Conservation (phyloP, 2,797 vertebrate genomes). For the Sebastiscus tertius region DNA sequence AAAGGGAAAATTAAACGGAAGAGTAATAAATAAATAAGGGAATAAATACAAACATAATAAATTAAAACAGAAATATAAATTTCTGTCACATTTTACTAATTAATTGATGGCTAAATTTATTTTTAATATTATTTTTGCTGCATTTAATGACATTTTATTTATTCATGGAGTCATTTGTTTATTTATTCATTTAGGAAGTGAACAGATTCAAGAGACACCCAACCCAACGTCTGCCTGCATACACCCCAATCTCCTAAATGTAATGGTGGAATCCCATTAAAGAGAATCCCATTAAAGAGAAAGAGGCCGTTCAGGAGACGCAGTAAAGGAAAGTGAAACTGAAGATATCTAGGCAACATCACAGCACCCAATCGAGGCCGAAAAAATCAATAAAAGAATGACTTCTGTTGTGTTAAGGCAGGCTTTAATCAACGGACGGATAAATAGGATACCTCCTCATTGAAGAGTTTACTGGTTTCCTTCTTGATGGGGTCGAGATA, state of each 20-base stretch:
- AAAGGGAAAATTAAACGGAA: no score
- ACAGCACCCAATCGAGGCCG: background rate
- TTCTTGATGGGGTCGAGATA: conserved; percentile 93
- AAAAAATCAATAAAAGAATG: background rate
- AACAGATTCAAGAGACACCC: background rate
- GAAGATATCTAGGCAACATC: background rate
- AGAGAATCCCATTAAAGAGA: conserved; percentile 25
- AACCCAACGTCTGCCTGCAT: background rate
- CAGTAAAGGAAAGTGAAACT: background rate
- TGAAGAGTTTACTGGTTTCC: conserved; percentile 93
- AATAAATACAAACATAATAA: no score
- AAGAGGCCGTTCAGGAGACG: background rate
- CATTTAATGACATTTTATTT: no score
- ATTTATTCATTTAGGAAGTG: background rate
- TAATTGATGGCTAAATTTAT: no score
- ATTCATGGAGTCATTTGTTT: no score
- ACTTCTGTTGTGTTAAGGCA: background rate
- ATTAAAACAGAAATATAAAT: no score
- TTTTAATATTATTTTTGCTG: no score
- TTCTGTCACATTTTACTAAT: no score
- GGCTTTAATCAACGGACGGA: background rate
- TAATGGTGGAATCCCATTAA: conserved; percentile 32
- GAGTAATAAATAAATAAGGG: no score
- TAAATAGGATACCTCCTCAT: conserved; percentile 86
- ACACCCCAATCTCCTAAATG: conserved; percentile 7